Evolutionary conservation across 2,888 invertebrate species (phyloP), one percentile per base, ranked within the genome.

Genomic region (Cerastis rubricosa): DNA sequence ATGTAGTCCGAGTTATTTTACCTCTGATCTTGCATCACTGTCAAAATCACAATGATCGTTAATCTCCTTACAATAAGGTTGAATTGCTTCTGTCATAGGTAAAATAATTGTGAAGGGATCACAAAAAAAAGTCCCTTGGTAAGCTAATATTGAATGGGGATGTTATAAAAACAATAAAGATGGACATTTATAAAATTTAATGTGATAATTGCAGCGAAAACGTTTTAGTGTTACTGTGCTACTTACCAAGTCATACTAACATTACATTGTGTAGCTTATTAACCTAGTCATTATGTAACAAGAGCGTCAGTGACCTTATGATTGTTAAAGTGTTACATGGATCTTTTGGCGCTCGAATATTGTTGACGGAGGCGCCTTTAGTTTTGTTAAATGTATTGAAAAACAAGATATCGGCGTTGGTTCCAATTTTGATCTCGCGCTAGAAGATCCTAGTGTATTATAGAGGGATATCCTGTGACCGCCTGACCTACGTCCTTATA

Each of bases 201-300:
- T n/a, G 74, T 71, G 71, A 51, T 75, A 54, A 45, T 61, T 66
- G 43, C 25, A 70, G 74, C 35, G 11, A 47, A 75, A 75, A 66
- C 71, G 54, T 72, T 66, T 63, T 65, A 80, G 54, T 69, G 61
- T 74, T 63, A 68, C 35, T 84, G 68, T 71, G 63, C 59, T 78
- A 76, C 73, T 78, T 54, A 72, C 14, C 1, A 67, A 47, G 81
- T 81, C 68, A 63, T 81, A 72, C 57, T 74, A 74, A 81, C 40
- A 54, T 74, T 66, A 71, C 45, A 72, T 59, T 76, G 59, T 59
- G 14, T 78, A 76, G 72, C 77, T 80, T 78, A 85, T 80, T 80
- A 76, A 85, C 78, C 80, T 85, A 85, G 86, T 85, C 87, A 84
- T 74, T 65, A 14, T 63, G 35, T 63, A 70, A 61, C 22, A 64